Conservation (phyloP, 2,797 vertebrate genomes). For the Eleutherodactylus coqui region DNA sequence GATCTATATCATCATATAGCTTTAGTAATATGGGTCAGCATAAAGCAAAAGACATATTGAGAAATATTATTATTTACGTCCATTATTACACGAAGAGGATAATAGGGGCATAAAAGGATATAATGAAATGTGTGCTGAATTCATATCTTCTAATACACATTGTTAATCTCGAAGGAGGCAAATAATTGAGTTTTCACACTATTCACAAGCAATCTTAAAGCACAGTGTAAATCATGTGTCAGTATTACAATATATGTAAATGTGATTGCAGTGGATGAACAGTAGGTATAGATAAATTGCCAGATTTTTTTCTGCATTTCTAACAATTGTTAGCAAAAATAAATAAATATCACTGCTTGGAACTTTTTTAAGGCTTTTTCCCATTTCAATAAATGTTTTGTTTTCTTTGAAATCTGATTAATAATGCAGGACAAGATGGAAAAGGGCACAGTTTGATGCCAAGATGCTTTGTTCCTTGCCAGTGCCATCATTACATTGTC, state of each 20-base stretch:
- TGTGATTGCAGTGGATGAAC: not conserved
- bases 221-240: not conserved
- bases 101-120: constrained; percentile 7
- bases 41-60: not conserved
- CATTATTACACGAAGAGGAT: not conserved
- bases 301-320: not conserved
- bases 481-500: no score
- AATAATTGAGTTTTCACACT: constrained; percentile 14
- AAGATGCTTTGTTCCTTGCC: no score
- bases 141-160: constrained; percentile 33
- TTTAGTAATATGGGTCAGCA: not conserved
- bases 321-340: not conserved
- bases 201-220: constrained; percentile 14
- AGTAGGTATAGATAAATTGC: not conserved
- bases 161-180: not conserved
- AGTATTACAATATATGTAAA: constrained; percentile 37
- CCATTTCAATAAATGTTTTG: no score
- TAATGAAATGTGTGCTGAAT: constrained; percentile 44
- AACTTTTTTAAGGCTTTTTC: not conserved
- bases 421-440: no score
- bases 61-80: constrained; percentile 7
- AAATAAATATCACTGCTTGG: not conserved
- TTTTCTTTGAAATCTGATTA: no score
- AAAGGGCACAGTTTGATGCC: no score
- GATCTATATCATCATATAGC: not conserved